phyloP scores from a whole-genome alignment of 1,140 invertebrate species.

The Drosophila albomicans region DNA sequence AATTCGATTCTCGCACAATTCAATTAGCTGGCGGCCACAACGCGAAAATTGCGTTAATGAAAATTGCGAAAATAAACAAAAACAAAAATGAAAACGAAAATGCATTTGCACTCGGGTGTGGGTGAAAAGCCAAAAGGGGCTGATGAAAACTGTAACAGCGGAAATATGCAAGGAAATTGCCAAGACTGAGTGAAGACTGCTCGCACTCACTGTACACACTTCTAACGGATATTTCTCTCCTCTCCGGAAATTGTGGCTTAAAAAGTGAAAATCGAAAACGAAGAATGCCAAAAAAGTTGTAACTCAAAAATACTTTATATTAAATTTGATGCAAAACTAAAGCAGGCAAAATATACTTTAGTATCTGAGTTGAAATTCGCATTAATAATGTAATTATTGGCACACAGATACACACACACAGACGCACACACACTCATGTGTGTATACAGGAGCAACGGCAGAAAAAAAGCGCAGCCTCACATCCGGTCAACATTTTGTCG shows the following conservation, averaged over 20 bases:
- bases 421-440: neutral
- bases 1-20: slow-evolving; percentile 62
- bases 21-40: slow-evolving; percentile 71
- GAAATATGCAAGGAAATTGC: slow-evolving; percentile 82
- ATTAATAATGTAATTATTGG: slow-evolving; percentile 79
- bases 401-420: slow-evolving; percentile 23
- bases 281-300: slow-evolving; percentile 9
- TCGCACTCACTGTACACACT: slow-evolving; percentile 20
- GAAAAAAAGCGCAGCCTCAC: slow-evolving; percentile 78
- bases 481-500: slow-evolving; percentile 82
- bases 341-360: slow-evolving; percentile 42
- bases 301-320: neutral
- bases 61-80: slow-evolving; percentile 56
- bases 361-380: slow-evolving; percentile 71
- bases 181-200: slow-evolving; percentile 27
- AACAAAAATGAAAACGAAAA: slow-evolving; percentile 36
- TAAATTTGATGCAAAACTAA: neutral
- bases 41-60: slow-evolving; percentile 72
- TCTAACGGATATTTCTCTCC: slow-evolving; percentile 12
- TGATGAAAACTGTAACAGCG: slow-evolving; percentile 73
- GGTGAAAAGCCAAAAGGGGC: slow-evolving; percentile 55
- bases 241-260: slow-evolving; percentile 72
- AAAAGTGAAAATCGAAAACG: slow-evolving; percentile 16
- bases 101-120: slow-evolving; percentile 24
- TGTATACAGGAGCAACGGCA: slow-evolving; percentile 38